phyloP scores from a whole-genome alignment of 2,888 invertebrate genomes.

The Athalia rosae region DNA sequence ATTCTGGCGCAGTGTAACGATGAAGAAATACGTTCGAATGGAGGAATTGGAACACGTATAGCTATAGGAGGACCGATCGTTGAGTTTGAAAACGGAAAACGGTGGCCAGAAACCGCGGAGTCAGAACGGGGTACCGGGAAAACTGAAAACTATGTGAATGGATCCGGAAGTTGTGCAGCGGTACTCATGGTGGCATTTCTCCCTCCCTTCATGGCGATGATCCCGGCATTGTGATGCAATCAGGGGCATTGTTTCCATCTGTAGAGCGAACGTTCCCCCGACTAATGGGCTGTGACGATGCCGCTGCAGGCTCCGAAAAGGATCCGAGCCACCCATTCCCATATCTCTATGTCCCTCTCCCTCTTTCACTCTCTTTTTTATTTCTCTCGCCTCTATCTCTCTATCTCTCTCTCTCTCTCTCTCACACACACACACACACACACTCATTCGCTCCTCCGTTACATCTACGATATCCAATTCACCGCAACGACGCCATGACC shows the following conservation, averaged over 20 bases:
- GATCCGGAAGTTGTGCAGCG: conserved; percentile 34
- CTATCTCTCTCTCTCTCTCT: too few relatives aligned
- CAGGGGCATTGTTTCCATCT: conserved; percentile 30
- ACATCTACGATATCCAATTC: background rate
- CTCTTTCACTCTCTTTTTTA: background rate
- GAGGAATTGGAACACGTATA: too few relatives aligned
- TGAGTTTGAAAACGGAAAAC: background rate
- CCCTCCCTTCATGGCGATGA: conserved; percentile 1
- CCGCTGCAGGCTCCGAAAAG: background rate
- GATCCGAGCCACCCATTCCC: background rate
- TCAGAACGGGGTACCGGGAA: background rate
- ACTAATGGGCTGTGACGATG: conserved; percentile 34
- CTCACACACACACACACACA: too few relatives aligned
- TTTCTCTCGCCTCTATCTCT: too few relatives aligned
- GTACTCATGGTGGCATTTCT: conserved; percentile 2
- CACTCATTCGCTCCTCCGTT: too few relatives aligned
- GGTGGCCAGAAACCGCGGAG: too few relatives aligned
- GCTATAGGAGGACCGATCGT: background rate
- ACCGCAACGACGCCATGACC: background rate
- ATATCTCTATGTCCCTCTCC: background rate
- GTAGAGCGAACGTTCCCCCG: background rate
- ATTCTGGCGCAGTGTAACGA: background rate
- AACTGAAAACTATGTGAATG: conserved; percentile 17
- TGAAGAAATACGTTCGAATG: background rate
- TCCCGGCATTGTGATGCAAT: conserved; percentile 35